Evolutionary conservation across 2,888 invertebrate species (phyloP).

Genomic region (Callyntrura guangdongensis): DNA sequence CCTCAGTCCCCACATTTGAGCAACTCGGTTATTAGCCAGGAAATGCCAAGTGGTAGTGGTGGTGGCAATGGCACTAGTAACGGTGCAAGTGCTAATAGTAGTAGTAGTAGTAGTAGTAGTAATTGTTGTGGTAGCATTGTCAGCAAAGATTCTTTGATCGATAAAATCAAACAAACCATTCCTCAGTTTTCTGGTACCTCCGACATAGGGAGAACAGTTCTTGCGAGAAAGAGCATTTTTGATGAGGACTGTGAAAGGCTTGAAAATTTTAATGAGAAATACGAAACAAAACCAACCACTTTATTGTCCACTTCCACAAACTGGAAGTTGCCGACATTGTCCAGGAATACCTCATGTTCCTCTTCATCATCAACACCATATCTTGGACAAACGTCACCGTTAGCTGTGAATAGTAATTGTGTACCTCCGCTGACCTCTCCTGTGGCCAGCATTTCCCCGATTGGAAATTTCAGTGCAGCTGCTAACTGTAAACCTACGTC

Average conservation of each 20-base stretch:
- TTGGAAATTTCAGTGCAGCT: slow-evolving; percentile 57
- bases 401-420: slow-evolving; percentile 64
- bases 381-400: slow-evolving; percentile 57
- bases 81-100: not conserved
- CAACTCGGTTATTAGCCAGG: slow-evolving; percentile 30
- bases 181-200: slow-evolving; percentile 88
- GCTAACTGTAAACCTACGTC: slow-evolving; percentile 63
- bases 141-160: slow-evolving; percentile 70
- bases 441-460: slow-evolving; percentile 70
- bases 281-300: slow-evolving; percentile 87
- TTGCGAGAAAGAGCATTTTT: slow-evolving; percentile 97
- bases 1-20: slow-evolving; percentile 57
- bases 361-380: slow-evolving; percentile 67
- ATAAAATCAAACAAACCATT: slow-evolving; percentile 78
- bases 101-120: slow-evolving; percentile 38
- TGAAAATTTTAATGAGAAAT: slow-evolving; percentile 94
- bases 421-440: slow-evolving; percentile 77
- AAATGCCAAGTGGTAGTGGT: slow-evolving; percentile 33
- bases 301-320: slow-evolving; percentile 73
- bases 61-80: slow-evolving; percentile 32
- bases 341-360: slow-evolving; percentile 77
- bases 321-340: slow-evolving; percentile 81
- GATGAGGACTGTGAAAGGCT: slow-evolving; percentile 98
- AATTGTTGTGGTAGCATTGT: slow-evolving; percentile 18
- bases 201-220: slow-evolving; percentile 96